phyloP scores from a whole-genome alignment of 2,113 vertebrate genomes.

The Pluvianellus socialis region DNA sequence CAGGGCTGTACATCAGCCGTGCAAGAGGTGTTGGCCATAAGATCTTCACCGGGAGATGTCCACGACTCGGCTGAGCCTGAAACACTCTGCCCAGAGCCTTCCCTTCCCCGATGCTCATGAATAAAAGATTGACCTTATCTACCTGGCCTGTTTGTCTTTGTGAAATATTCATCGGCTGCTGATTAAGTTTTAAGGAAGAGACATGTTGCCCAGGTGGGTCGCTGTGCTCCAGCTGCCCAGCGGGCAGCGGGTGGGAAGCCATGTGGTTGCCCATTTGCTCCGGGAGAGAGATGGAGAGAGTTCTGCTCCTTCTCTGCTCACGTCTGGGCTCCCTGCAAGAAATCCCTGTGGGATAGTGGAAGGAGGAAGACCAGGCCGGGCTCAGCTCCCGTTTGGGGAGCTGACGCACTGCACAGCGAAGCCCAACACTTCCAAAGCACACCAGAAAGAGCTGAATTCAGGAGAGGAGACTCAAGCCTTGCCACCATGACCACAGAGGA shows the following conservation, averaged over 20 bases:
- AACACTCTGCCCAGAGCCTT: background rate
- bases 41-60: background rate
- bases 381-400: background rate
- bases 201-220: background rate
- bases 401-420: background rate
- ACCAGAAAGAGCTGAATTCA: background rate
- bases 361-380: background rate
- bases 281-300: background rate
- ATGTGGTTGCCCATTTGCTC: background rate
- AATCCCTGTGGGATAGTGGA: background rate
- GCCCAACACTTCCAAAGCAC: background rate
- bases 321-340: background rate
- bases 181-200: constrained; percentile 68
- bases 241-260: background rate
- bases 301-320: background rate
- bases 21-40: background rate
- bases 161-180: constrained; percentile 62
- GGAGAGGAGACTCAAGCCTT: background rate
- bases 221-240: background rate
- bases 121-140: constrained; percentile 49
- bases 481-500: background rate
- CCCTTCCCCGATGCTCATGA: background rate
- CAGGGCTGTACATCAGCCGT: background rate
- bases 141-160: constrained; percentile 66
- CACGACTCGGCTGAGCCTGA: background rate